A percentile compares a stretch with the other conserved stretches of the same genome.
phyloP scores from a whole-genome alignment of 1,140 invertebrate species.

The Zophobas atratus region DNA sequence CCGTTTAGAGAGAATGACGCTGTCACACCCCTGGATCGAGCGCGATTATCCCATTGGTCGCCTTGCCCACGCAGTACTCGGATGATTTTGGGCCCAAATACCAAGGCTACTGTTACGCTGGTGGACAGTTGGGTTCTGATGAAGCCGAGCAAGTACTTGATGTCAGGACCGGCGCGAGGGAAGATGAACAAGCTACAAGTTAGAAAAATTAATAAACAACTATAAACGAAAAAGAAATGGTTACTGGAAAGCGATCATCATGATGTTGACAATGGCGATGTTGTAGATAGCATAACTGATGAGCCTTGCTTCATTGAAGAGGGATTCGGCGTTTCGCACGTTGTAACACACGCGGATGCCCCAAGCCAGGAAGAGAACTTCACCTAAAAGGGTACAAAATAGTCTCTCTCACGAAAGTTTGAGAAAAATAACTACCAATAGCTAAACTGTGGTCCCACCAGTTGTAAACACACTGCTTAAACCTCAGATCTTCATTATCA shows the following conservation, averaged over 20 bases:
- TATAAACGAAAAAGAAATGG: constrained; percentile 66
- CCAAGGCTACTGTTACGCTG: constrained; percentile 85
- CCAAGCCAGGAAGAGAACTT: constrained; percentile 91
- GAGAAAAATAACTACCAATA: constrained; percentile 75
- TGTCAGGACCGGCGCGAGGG: constrained; percentile 88
- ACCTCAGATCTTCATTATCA: constrained; percentile 82
- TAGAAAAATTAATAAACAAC: constrained; percentile 22
- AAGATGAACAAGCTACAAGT: constrained; percentile 84
- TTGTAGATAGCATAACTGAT: constrained; percentile 96
- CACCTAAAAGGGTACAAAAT: constrained; percentile 74
- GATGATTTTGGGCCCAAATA: constrained; percentile 89
- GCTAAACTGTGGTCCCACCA: constrained; percentile 95
- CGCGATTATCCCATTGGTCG: constrained; percentile 88
- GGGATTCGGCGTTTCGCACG: constrained; percentile 90
- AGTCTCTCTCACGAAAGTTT: constrained; percentile 8
- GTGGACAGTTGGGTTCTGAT: constrained; percentile 90
- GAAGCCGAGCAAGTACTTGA: constrained; percentile 91
- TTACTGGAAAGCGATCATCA: constrained; percentile 94
- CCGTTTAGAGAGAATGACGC: constrained; percentile 90
- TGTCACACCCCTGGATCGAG: constrained; percentile 83
- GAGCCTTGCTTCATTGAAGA: constrained; percentile 92
- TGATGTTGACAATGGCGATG: constrained; percentile 91
- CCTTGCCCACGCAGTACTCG: constrained; percentile 86
- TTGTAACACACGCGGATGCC: constrained; percentile 93
- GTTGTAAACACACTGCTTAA: constrained; percentile 91